phyloP scores from a whole-genome alignment of 1,140 invertebrate genomes.

The Plectrocnemia conspersa region DNA sequence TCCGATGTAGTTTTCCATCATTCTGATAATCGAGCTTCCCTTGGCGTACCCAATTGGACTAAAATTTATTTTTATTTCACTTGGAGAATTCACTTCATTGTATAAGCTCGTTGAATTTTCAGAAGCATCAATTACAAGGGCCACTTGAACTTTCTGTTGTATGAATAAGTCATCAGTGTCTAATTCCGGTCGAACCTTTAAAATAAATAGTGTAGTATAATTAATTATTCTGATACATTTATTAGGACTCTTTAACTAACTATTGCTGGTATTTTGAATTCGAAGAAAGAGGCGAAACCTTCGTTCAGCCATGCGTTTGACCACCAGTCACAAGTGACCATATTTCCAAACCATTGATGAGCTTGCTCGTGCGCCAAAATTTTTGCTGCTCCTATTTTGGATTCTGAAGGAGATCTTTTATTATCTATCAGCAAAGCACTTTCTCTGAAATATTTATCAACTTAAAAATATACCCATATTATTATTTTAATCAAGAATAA shows the following conservation, averaged over 20 bases:
- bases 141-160: conserved; percentile 54
- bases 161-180: conserved; percentile 48
- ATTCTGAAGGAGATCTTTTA: conserved; percentile 47
- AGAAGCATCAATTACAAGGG: conserved; percentile 57
- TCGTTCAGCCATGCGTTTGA: conserved; percentile 63
- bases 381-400: conserved; percentile 48
- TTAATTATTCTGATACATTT: conserved; percentile 33
- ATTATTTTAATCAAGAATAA: no score
- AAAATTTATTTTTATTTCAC: conserved; percentile 54
- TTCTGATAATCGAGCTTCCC: conserved; percentile 65
- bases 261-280: neutral
- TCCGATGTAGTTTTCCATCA: conserved; percentile 71
- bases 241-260: conserved; percentile 37
- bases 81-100: conserved; percentile 46
- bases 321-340: conserved; percentile 68
- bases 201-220: neutral
- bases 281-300: conserved; percentile 9
- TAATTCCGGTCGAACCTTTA: neutral
- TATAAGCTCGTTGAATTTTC: conserved; percentile 54
- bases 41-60: conserved; percentile 59
- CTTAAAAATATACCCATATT: no score
- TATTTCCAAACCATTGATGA: conserved; percentile 65
- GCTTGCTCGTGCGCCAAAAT: conserved; percentile 60
- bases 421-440: no score
- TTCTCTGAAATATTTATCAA: no score